Base-by-base conservation (phyloP, 2,797 vertebrate species). In the Etheostoma perlongum region DNA sequence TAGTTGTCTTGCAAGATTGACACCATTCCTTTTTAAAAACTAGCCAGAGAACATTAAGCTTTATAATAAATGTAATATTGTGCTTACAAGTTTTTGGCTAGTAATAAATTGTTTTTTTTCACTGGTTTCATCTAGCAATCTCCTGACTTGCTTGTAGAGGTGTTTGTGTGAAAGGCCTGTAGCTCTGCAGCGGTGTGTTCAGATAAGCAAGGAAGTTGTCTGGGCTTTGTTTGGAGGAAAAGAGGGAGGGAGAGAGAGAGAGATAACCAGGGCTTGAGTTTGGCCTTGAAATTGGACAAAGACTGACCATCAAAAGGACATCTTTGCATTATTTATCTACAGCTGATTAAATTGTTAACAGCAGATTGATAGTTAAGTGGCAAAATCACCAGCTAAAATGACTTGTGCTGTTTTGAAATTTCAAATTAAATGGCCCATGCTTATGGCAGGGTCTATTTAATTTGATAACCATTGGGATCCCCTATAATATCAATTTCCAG, bases 381-480 rank as follows among this genome's bases (percentile, higher is more conserved):
- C 1, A 1, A 54, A 58, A 27, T 65, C 2, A 49, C 23, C 13
- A 2, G 27, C 42, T 69, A 8, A 62, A 46, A 59, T 48, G 21
- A 8, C 16, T 49, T 13, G 2, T 18, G 7, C 46, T 67, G 19
- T 67, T 62, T 16, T 12, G 42, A 48, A 62, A 53, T 40, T 42
- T 25, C 10, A 47, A 47, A 47, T 12, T 0, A 19, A 47, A 47
- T 27, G 60, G 14, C 23, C 19, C 36, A 21, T 12, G 6, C n/a
- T 80, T 60, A 67, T 40, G 49, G 49, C 9, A 10, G 23, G 48
- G 25, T 44, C 42, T 44, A 36, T 70, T 74, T 54, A 8, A 67
- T 46, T 47, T 44, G 1, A 59, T 49, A 51, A 36, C 2, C 27
- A 15, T 15, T 16, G 11, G n/a, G 25, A 10, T 18, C 16, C 46